phyloP scores from a whole-genome alignment of 2,113 vertebrate species.

The Nycticryphes semicollaris region DNA sequence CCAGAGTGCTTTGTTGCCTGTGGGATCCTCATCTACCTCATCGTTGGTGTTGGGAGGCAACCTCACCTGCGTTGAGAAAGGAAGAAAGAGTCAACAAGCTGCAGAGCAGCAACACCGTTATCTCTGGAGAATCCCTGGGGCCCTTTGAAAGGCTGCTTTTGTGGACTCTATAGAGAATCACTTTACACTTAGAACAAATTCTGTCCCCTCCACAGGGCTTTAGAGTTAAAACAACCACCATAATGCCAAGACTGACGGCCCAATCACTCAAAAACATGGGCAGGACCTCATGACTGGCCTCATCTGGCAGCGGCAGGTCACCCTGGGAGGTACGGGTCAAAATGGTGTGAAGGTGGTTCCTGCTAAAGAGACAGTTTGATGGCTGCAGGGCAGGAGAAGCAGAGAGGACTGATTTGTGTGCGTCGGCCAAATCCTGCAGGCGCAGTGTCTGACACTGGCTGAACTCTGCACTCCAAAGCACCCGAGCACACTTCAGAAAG shows the following conservation, averaged over 20 bases:
- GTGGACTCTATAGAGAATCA: background rate
- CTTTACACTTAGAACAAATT: background rate
- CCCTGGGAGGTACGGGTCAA: background rate
- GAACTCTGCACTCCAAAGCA: background rate
- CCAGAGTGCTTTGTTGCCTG: slow-evolving; percentile 98
- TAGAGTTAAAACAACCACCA: background rate
- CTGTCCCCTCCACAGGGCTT: background rate
- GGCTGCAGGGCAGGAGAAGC: background rate
- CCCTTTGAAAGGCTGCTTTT: background rate
- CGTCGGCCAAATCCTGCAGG: background rate
- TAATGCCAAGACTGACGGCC: background rate
- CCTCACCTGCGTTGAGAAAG: slow-evolving; percentile 80
- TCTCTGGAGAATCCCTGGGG: background rate
- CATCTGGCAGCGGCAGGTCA: background rate
- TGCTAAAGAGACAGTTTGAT: background rate
- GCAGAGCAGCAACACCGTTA: background rate
- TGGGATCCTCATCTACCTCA: slow-evolving; percentile 97
- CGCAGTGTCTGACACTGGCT: background rate
- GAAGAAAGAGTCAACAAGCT: background rate
- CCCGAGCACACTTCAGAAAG: background rate
- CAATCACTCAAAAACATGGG: background rate
- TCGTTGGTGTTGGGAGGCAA: slow-evolving; percentile 96
- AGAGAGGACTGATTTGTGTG: background rate
- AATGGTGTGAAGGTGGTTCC: background rate
- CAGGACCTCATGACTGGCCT: background rate